Evolutionary conservation across 2,113 vertebrate genomes (phyloP).

Genomic region (Epinephelus moara): DNA sequence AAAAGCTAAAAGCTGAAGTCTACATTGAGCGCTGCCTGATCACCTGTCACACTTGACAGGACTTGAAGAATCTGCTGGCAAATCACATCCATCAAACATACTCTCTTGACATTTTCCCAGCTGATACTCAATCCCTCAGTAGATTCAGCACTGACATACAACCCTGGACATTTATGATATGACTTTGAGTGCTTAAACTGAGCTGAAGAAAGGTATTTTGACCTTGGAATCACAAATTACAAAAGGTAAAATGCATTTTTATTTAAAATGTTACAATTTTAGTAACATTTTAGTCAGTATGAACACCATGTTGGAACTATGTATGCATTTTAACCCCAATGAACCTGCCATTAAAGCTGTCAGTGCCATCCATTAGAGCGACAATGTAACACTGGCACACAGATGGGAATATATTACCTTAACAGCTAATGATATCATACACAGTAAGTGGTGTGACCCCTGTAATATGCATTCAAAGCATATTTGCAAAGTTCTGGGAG

Average conservation of each 20-base stretch:
- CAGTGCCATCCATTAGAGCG: neutral
- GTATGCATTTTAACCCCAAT: slow-evolving; percentile 24
- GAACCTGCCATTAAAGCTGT: slow-evolving; percentile 42
- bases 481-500: neutral
- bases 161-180: neutral
- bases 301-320: slow-evolving; percentile 5
- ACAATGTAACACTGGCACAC: neutral
- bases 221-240: neutral
- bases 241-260: neutral
- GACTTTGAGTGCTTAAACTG: neutral
- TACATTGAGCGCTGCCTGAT: neutral
- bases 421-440: slow-evolving; percentile 18
- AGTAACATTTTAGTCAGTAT: neutral
- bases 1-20: neutral
- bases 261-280: neutral
- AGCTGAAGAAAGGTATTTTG: neutral
- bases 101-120: slow-evolving; percentile 16
- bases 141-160: neutral
- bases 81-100: slow-evolving; percentile 6
- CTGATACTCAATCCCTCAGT: neutral
- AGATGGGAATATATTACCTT: slow-evolving; percentile 29
- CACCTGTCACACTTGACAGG: slow-evolving; percentile 3
- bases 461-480: slow-evolving; percentile 12
- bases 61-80: slow-evolving; percentile 24
- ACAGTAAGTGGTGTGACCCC: slow-evolving; percentile 15